Evolutionary conservation across 2,888 invertebrate genomes (phyloP), one percentile per base, ranked within the genome.

Genomic region (Charanyca ferruginea): DNA sequence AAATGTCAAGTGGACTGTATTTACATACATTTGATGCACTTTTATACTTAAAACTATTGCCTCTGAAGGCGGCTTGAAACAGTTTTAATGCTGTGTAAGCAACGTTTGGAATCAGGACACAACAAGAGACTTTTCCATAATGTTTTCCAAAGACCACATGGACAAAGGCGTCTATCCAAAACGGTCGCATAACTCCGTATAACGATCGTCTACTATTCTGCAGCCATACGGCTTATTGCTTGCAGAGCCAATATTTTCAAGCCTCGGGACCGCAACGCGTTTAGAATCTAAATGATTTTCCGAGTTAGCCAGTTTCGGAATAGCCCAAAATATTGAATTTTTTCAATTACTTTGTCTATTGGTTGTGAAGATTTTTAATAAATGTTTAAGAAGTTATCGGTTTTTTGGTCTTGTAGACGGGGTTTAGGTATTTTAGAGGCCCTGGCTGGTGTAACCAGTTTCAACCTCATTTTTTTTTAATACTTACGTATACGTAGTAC

Each of bases 171-270:
- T 72, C 55, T 81, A 78, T 81, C 81, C 74, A 74, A 83, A 86
- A 85, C 73, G 84, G 78, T 80, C 83, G 70, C 81, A 83, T 89
- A 88, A 89, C 85, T 85, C 80, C 80, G 81, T 81, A 85, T 87
- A 89, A 88, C 86, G 85, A 84, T 81, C 87, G 87, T 83, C 86
- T 86, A 87, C 87, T 89, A 87, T 87, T 89, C 88, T 84, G 81
- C 83, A 83, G 86, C 84, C 85, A 88, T 89, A 84, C 84, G 85
- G 85, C 84, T 90, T 89, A 91, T 91, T 90, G 88, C 88, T 83
- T 84, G 84, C 85, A 76, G 79, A 85, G 85, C 88, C 90, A 90
- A 90, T 90, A 90, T 91, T 90, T 90, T 87, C 86, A 83, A 89
- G 83, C 86, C 82, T 73, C 83, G 82, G 85, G 84, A 84, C 83